Evolutionary conservation across 2,888 invertebrate genomes (phyloP), one percentile per base, ranked within the genome.

Genomic region (Formica aserva): DNA sequence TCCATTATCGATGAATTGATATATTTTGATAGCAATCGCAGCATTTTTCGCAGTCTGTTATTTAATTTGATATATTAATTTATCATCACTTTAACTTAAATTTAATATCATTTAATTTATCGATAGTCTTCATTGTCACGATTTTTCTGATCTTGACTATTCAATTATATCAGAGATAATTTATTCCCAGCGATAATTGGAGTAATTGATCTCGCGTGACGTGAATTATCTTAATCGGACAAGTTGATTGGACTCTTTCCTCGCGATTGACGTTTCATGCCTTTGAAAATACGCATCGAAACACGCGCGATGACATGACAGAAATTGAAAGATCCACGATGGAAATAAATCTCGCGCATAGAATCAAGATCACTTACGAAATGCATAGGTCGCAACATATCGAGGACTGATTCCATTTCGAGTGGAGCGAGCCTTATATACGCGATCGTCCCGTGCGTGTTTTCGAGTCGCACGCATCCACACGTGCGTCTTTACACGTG

Each of bases 381-480:
- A 60, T 72, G 78, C 60, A 80, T 72, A 62, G 72, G 78, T 26
- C 78, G 78, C 60, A 60, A 60, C 78, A 80, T 80, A 35, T 80
- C n/a, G 57, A 22, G 45, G 60, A 80, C 78, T 80, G 74, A 80
- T 80, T 80, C 13, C 74, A 72, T 48, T 80, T 80, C 60, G 60
- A 80, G 26, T 74, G 26, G 18, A 35, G 55, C 78, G 13, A 45
- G 74, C 45, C 35, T 80, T 80, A 80, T 80, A 80, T 80, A 80
- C 45, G 45, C 74, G 78, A 6, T 18, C 32, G 38, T 26, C 9
- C 67, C 38, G 26, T 35, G 13, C 29, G 38, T 9, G 66, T 75
- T 75, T 63, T 76, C 75, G 8, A 18, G 41, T 65, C 65, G 52
- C 38, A 78, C 29, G 72, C 57, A 77, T 57, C 57, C 32, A 72